phyloP scores from a whole-genome alignment of 2,888 invertebrate species.

The Bhutanitis thaidina region DNA sequence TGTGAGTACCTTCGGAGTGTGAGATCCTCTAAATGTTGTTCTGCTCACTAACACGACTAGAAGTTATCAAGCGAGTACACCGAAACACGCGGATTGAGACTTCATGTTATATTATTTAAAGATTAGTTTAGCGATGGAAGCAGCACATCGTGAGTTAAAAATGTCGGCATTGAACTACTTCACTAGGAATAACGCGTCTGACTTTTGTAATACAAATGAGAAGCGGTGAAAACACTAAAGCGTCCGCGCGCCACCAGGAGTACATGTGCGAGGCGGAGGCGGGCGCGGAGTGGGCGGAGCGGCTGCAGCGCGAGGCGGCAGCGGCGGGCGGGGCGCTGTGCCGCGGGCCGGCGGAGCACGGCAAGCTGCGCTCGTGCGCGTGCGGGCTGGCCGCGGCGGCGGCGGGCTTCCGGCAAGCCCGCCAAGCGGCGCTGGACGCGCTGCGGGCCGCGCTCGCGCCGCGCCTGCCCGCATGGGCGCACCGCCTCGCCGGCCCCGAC shows the following conservation, averaged over 20 bases:
- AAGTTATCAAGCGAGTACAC: too few relatives aligned
- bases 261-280: conserved; percentile 95
- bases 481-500: conserved; percentile 16
- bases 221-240: too few relatives aligned
- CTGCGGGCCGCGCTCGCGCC: conserved; percentile 47
- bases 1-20: conserved; percentile 56
- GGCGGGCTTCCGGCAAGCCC: conserved; percentile 55
- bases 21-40: too few relatives aligned
- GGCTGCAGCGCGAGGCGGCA: conserved; percentile 86
- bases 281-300: conserved; percentile 91
- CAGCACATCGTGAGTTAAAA: too few relatives aligned
- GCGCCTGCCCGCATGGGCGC: conserved; percentile 47
- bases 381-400: conserved; percentile 51
- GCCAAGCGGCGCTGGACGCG: conserved; percentile 42
- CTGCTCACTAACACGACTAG: too few relatives aligned
- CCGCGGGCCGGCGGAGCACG: conserved; percentile 45
- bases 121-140: too few relatives aligned
- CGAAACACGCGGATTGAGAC: too few relatives aligned
- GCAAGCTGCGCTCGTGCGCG: conserved; percentile 53
- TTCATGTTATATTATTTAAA: too few relatives aligned
- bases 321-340: conserved; percentile 71
- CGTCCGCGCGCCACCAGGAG: conserved; percentile 67
- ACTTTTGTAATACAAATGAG: too few relatives aligned
- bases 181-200: too few relatives aligned
- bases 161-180: too few relatives aligned